phyloP scores from a whole-genome alignment of 2,113 vertebrate genomes.

The Corythaixoides concolor region DNA sequence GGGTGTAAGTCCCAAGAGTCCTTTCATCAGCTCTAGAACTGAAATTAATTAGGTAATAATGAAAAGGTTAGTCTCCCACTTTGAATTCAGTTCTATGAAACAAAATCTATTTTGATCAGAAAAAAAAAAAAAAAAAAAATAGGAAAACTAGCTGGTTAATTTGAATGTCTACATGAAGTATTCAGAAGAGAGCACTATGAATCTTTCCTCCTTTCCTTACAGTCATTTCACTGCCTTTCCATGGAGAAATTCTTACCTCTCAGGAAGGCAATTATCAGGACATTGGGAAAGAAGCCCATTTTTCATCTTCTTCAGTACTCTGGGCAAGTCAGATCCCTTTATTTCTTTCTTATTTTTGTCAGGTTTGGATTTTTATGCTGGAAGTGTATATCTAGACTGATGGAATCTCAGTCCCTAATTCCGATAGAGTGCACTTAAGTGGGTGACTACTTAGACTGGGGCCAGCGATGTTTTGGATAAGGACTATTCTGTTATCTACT shows the following conservation, averaged over 20 bases:
- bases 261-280: neutral
- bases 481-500: neutral
- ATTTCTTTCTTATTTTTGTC: neutral
- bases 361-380: neutral
- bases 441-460: neutral
- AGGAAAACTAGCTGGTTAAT: neutral
- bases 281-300: neutral
- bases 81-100: neutral
- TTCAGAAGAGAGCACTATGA: neutral
- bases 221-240: neutral
- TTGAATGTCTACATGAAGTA: neutral
- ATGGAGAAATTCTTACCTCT: neutral
- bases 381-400: neutral
- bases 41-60: neutral
- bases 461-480: neutral
- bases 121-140: neutral
- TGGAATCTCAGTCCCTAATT: neutral
- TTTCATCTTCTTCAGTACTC: neutral
- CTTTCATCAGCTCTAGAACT: neutral
- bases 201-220: neutral
- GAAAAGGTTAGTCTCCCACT: neutral
- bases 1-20: neutral
- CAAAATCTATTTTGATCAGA: neutral
- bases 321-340: neutral
- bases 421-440: neutral